Percentiles rank a stretch among this genome's conserved stretches.
phyloP scores from a whole-genome alignment of 2,888 invertebrate genomes.

The Clanis bilineata region DNA sequence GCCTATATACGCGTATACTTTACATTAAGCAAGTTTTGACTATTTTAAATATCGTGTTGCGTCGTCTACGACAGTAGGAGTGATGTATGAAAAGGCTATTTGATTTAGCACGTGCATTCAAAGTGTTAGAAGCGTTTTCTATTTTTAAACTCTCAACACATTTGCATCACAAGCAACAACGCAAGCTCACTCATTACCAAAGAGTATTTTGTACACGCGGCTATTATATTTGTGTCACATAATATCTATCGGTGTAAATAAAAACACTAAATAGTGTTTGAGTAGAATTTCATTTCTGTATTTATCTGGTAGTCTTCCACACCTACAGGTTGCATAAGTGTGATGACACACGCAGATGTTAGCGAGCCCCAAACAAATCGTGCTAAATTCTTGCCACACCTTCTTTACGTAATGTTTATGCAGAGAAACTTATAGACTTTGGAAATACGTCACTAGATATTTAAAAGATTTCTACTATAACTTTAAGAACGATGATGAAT shows the following conservation, averaged over 20 bases:
- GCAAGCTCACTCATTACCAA: too few species aligned
- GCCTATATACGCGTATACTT: too few species aligned
- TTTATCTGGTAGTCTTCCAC: background rate
- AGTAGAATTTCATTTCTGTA: background rate
- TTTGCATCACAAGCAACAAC: background rate
- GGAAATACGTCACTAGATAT: background rate
- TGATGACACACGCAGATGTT: slow-evolving; percentile 6
- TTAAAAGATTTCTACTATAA: background rate
- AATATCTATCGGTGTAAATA: background rate
- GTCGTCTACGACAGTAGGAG: background rate
- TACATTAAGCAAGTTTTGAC: background rate
- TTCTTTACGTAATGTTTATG: slow-evolving; percentile 19
- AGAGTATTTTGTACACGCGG: background rate
- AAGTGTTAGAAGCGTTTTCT: background rate
- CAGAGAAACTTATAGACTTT: background rate
- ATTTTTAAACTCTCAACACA: background rate
- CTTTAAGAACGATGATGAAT: background rate
- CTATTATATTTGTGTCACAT: background rate
- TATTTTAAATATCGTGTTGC: background rate
- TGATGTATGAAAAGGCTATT: background rate
- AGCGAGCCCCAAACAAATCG: background rate
- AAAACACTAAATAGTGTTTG: background rate
- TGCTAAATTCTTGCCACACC: slow-evolving; percentile 8
- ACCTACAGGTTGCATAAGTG: background rate
- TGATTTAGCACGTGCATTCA: background rate